Conservation (phyloP, 2,797 vertebrate genomes). For the Pteropus rufus region DNA sequence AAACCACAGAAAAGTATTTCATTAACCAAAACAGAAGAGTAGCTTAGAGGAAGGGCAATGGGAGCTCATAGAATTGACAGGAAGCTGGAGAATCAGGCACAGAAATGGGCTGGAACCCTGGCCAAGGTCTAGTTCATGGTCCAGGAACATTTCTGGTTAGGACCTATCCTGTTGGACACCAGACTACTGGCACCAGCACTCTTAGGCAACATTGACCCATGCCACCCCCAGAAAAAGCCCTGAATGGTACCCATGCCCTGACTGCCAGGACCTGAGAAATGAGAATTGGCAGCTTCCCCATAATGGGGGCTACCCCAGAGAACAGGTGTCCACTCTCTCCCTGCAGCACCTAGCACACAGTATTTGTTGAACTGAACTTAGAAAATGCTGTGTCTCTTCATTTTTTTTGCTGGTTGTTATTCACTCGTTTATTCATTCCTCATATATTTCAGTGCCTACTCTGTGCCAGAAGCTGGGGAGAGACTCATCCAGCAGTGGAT, state of each 20-base stretch:
- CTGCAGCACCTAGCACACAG: accelerated
- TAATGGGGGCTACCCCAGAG: no score
- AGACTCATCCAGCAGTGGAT: not conserved
- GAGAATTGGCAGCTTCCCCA: not conserved
- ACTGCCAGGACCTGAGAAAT: not conserved
- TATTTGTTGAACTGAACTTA: not conserved
- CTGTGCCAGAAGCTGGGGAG: constrained; percentile 55
- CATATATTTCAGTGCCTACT: not conserved
- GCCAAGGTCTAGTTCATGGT: not conserved
- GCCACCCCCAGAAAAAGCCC: not conserved
- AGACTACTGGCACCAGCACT: not conserved
- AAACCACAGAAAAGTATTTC: not conserved
- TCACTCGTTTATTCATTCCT: not conserved
- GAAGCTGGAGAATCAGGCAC: not conserved
- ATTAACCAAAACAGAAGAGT: not conserved
- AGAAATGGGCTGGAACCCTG: not conserved
- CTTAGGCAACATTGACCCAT: not conserved
- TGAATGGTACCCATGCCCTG: not conserved
- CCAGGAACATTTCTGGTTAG: not conserved
- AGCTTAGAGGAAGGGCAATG: not conserved
- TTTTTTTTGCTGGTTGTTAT: not conserved
- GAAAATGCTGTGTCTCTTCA: not conserved
- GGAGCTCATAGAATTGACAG: not conserved
- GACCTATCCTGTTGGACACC: not conserved
- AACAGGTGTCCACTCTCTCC: not conserved